Conservation (phyloP, 2,797 vertebrate species). For the Tympanoctomys barrerae region DNA sequence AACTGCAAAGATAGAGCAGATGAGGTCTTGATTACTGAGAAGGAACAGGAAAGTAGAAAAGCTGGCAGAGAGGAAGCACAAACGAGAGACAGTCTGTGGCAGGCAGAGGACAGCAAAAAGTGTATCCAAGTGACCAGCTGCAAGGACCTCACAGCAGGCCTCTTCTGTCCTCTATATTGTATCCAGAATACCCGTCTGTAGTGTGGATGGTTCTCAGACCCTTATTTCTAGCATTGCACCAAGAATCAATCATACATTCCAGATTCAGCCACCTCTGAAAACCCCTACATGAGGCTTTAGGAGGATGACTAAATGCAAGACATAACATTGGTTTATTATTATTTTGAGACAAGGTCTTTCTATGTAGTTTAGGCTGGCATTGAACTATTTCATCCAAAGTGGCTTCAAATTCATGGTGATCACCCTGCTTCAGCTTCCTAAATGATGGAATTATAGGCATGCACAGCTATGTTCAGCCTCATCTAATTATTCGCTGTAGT, state of each 20-base stretch:
- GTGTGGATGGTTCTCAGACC: not conserved
- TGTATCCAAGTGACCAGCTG: not conserved
- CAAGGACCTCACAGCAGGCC: not conserved
- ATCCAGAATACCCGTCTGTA: not conserved
- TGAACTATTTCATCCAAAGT: not conserved
- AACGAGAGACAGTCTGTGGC: not conserved
- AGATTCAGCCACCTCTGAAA: not conserved
- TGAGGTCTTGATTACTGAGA: not conserved
- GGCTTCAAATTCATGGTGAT: not conserved
- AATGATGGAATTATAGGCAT: not conserved
- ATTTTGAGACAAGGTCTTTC: not conserved
- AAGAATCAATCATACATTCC: not conserved
- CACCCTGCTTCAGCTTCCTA: not conserved
- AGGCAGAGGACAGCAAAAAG: not conserved
- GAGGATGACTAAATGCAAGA: not conserved
- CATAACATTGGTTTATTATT: not conserved
- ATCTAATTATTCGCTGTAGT: not conserved
- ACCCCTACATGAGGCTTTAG: not conserved
- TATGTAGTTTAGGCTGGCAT: not conserved
- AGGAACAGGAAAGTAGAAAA: not conserved
- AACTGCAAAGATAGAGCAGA: not conserved
- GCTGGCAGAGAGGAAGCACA: not conserved
- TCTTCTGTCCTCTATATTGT: not conserved
- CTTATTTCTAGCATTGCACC: not conserved
- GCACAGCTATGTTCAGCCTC: not conserved